Conservation (phyloP, 1,140 invertebrate genomes). For the Drosophila malerkotliana region DNA sequence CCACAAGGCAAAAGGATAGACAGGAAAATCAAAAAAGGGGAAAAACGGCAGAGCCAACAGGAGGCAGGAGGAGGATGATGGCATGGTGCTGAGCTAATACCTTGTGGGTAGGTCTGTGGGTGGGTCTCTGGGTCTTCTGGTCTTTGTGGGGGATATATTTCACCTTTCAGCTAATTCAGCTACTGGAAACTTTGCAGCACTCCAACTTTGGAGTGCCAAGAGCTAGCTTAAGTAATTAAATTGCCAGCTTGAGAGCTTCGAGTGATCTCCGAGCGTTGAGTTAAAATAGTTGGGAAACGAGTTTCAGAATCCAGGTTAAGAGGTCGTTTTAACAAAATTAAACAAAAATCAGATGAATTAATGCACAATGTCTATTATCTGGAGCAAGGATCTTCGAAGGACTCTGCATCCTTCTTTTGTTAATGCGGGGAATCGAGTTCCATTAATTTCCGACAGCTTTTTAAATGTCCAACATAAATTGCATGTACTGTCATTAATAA, state of each 20-base stretch:
- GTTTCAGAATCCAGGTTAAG: not conserved
- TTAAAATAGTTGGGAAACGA: not conserved
- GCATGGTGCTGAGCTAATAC: not conserved
- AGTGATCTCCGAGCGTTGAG: not conserved
- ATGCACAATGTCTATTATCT: too few relatives aligned
- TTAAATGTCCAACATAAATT: conserved; percentile 73
- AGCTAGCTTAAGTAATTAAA: conserved; percentile 43
- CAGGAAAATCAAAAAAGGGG: conserved; percentile 10
- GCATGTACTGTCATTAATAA: conserved; percentile 75
- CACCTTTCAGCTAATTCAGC: conserved; percentile 38
- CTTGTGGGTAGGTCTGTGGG: conserved; percentile 1
- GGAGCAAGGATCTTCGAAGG: too few relatives aligned
- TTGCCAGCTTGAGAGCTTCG: conserved; percentile 3
- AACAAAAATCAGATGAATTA: too few relatives aligned
- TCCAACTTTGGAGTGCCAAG: conserved; percentile 16
- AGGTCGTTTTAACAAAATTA: too few relatives aligned
- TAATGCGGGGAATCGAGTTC: conserved; percentile 10
- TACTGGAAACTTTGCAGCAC: conserved; percentile 12
- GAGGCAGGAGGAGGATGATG: not conserved
- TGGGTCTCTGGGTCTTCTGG: not conserved
- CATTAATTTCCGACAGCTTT: conserved; percentile 62
- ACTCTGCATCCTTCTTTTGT: too few relatives aligned
- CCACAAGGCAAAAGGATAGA: conserved; percentile 11
- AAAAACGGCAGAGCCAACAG: not conserved
- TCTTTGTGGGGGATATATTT: conserved; percentile 10